Base-by-base conservation (phyloP, 2,888 invertebrate genomes). In the Tiphia femorata region DNA sequence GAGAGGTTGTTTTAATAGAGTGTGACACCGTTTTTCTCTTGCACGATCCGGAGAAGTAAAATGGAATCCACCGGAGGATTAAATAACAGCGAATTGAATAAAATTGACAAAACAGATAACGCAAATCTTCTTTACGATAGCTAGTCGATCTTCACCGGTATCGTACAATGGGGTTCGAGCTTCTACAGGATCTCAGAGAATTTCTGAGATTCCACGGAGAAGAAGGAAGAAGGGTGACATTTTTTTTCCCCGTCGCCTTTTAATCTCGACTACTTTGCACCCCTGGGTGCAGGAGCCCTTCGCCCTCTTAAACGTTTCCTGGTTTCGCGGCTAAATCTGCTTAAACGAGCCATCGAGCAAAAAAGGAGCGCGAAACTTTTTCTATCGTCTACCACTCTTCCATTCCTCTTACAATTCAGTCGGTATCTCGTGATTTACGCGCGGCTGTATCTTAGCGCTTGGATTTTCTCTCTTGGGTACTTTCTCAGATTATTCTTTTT, bases 241-340 rank as follows among this genome's bases (percentile, higher is more conserved):
- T 44, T 59, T 58, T 56, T 58, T 64, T 60, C 60, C 54, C 41
- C 29, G 7, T 46, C 16, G 47, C 49, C 46, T 58, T 64, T 60
- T 70, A 70, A 70, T 70, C 66, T 64, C 53, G 50, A 43, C 60
- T 60, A 70, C 53, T 70, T 70, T 61, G 23, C 69, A 53, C 64
- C 55, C 33, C 33, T n/a, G 29, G 25, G 55, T 50, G 21, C 49
- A 51, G 66, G 54, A 16, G 23, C 16, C 57, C 52, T 53, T 68
- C 58, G 59, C 58, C 67, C 72, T 66, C 71, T 71, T 71, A 72
- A 73, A 72, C 67, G 72, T 73, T 74, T 74, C 70, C 73, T 64
- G 71, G 65, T 70, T 67, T 66, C 67, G 67, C 58, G 66, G 65
- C 67, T 73, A 72, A 72, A 73, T 73, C 74, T 71, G 66, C 71